These are phyloP conservation scores for Hypolimnas misippus DNA, from an alignment of 2,888 invertebrate species.

Conservation along the genomic window DNA sequence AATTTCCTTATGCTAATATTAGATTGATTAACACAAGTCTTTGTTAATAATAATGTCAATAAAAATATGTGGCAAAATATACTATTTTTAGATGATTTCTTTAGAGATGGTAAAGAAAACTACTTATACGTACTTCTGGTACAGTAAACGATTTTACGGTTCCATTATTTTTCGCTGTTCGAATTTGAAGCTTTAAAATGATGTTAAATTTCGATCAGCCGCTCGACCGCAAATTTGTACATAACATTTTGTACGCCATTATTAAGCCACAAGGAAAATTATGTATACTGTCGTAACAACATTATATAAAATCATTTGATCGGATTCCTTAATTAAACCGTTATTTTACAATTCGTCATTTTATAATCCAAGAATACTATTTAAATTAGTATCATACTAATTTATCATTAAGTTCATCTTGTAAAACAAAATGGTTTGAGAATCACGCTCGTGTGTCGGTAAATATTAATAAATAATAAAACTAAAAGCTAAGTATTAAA, in stretches of 20 bases:
- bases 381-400: not conserved
- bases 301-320: not conserved
- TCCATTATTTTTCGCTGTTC: not conserved
- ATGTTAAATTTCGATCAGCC: not conserved
- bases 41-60: not conserved
- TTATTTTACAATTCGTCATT: not conserved
- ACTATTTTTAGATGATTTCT: too few species aligned
- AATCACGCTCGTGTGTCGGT: not conserved
- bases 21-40: not conserved
- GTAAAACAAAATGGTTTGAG: not conserved
- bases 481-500: not conserved
- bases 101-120: too few species aligned
- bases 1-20: not conserved
- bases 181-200: not conserved
- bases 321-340: not conserved
- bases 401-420: not conserved
- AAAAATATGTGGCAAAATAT: too few species aligned
- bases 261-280: not conserved
- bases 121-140: too few species aligned
- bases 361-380: not conserved
- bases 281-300: not conserved
- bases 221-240: not conserved
- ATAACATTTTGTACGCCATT: not conserved
- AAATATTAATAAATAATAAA: conserved; percentile 1
- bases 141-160: too few species aligned